These are phyloP conservation scores for Eleginops maclovinus DNA, from an alignment of 2,113 vertebrate genomes.

Conservation along the genomic window DNA sequence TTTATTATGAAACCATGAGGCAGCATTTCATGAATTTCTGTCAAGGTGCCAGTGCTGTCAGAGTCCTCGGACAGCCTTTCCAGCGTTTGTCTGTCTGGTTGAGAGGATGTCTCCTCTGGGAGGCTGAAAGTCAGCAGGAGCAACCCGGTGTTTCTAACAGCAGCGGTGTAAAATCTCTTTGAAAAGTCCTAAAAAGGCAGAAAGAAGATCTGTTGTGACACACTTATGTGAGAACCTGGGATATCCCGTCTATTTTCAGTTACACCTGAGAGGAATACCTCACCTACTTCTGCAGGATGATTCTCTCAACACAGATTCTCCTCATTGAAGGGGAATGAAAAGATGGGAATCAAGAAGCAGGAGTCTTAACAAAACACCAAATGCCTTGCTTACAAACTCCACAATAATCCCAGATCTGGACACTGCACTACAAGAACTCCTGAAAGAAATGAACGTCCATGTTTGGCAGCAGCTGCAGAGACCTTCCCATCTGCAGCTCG, in stretches of 20 bases:
- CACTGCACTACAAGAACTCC: not conserved
- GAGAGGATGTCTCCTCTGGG: slow-evolving; percentile 22
- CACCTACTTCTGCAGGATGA: slow-evolving; percentile 13
- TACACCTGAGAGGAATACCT: slow-evolving; percentile 27
- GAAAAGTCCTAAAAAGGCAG: not conserved
- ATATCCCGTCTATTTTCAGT: slow-evolving; percentile 30
- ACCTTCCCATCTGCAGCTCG: slow-evolving; percentile 22
- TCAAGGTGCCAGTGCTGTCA: slow-evolving; percentile 27
- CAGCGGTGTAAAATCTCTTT: not conserved
- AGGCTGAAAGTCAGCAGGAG: slow-evolving; percentile 32
- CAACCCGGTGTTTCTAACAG: slow-evolving; percentile 24
- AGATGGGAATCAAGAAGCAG: slow-evolving; percentile 19
- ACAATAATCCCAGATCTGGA: slow-evolving; percentile 14
- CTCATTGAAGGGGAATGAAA: slow-evolving; percentile 14
- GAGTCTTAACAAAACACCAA: no score
- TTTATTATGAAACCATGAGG: not conserved
- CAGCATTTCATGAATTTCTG: slow-evolving; percentile 38
- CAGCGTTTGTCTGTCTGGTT: slow-evolving; percentile 8
- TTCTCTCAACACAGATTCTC: slow-evolving; percentile 27
- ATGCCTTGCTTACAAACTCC: slow-evolving; percentile 27
- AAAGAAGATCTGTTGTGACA: not conserved
- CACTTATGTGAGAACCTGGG: not conserved
- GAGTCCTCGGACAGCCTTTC: slow-evolving; percentile 21
- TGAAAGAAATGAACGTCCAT: not conserved
- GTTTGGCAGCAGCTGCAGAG: slow-evolving; percentile 17